Base-by-base conservation (phyloP, 1,140 invertebrate species). In the Drosophila leontia region DNA sequence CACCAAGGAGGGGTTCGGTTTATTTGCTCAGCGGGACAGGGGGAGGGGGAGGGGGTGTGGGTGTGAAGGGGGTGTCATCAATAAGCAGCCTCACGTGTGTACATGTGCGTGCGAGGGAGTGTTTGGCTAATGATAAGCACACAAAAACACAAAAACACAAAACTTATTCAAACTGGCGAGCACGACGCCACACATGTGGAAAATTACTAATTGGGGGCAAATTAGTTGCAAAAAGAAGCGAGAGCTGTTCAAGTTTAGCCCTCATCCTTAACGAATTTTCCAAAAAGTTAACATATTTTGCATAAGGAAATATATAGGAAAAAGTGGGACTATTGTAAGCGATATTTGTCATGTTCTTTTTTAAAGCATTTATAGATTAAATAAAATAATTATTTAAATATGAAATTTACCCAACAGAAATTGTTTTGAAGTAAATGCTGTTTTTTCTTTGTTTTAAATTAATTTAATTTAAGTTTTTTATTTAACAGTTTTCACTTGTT, bases 51-150 rank as follows among this genome's bases (percentile, higher is more conserved):
- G n/a, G 15, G 8, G 9, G 7, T 7, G 35, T 19, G 34, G 29
- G 7, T 7, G 17, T 32, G 19, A 68, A 67, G 51, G 51, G 51
- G 69, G 29, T 50, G 67, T 59, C 68, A 71, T 72, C 51, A 67
- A 72, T 71, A 51, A 45, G 62, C 65, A 55, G 62, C 47, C 5
- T 17, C 45, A 61, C 57, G 65, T 42, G 65, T 67, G 32, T 34
- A 15, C 7, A 34, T 23, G 56, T 59, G 41, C 37, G 26, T 59
- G 62, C 41, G 65, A 29, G 45, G 48, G 60, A 78, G 42, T 80
- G 71, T 75, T 74, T 50, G 59, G 23, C 82, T 84, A 84, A 84
- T 85, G 77, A 84, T 84, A 84, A 84, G 45, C 59, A 83, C 64
- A 83, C 82, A 55, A 39, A 55, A 55, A 55, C 51, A 23, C 51